Evolutionary conservation across 2,888 invertebrate genomes (phyloP), one percentile per base, ranked within the genome.

Genomic region (Sminthurides aquaticus): DNA sequence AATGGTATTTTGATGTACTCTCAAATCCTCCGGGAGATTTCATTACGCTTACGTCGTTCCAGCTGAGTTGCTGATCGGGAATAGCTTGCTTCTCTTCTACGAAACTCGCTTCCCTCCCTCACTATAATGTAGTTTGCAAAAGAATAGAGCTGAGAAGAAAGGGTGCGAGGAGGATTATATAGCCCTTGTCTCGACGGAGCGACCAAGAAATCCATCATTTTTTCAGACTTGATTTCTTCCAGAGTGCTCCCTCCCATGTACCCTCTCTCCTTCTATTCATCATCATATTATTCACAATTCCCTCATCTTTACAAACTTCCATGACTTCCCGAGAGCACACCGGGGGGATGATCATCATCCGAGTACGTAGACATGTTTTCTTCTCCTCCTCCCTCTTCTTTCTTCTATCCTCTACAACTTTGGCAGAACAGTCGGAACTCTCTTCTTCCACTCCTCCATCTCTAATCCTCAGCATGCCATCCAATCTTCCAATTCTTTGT

Each of bases 161-260:
- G 43, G 5, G 43, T 34, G 43, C 5, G 43, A 34, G 43, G 15
- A 34, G 43, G 43, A 34, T 11, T n/a, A n/a, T n/a, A n/a, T n/a
- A n/a, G n/a, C n/a, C n/a, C n/a, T 34, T 34, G 43, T 34, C 43
- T 34, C 15, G 43, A 15, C 43, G 43, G 43, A 34, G 43, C 5
- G 43, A n/a, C n/a, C n/a, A n/a, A 34, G 43, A 34, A 34, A 34
- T 34, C 43, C 43, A 52, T 52, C 52, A 52, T 52, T 52, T 52
- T 52, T 65, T 61, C 24, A 49, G 56, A 58, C 49, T 62, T 67
- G 67, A 67, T 67, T 67, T 65, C 65, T 67, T 67, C 65, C 65
- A 59, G 65, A 54, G 62, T 62, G 64, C 55, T 65, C 34, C 64
- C 62, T 62, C 62, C 62, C 63, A 66, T 63, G 52, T 57, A 52